phyloP scores from a whole-genome alignment of 2,113 vertebrate species.

The Acrocephalus kingi region DNA sequence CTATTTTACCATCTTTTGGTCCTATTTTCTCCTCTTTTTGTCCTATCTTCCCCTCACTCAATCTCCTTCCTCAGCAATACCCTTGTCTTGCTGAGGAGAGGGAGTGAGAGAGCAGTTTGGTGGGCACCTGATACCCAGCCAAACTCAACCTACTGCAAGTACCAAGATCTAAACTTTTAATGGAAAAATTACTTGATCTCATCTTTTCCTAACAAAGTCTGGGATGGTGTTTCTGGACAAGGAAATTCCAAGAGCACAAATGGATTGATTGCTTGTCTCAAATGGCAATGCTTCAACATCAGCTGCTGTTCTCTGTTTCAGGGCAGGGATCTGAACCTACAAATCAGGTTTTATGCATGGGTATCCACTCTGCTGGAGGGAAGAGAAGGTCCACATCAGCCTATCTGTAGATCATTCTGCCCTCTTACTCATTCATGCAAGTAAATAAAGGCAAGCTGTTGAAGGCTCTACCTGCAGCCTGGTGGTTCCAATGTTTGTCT shows the following conservation, averaged over 20 bases:
- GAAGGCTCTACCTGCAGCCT: not conserved
- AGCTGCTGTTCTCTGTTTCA: not conserved
- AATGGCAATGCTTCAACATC: not conserved
- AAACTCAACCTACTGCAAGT: not conserved
- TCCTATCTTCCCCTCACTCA: not conserved
- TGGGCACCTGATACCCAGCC: not conserved
- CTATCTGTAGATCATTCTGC: not conserved
- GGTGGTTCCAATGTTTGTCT: not conserved
- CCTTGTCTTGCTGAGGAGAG: not conserved
- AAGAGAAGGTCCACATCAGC: not conserved
- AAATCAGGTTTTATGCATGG: fast-evolving
- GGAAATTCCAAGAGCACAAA: not conserved
- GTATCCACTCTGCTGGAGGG: not conserved
- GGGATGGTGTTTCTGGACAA: not conserved
- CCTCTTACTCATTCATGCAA: not conserved
- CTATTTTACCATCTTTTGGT: not conserved
- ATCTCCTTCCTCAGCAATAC: not conserved
- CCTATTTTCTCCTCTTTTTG: not conserved
- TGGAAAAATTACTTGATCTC: not conserved
- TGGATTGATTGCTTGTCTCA: not conserved
- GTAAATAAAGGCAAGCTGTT: not conserved
- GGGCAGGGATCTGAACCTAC: not conserved
- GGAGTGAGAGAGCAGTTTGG: not conserved
- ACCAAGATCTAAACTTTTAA: not conserved
- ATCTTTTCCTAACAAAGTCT: not conserved